A percentile compares a stretch with the other conserved stretches of the same genome.
Conservation (phyloP, 2,797 vertebrate genomes). For the Phataginus tetradactyla region DNA sequence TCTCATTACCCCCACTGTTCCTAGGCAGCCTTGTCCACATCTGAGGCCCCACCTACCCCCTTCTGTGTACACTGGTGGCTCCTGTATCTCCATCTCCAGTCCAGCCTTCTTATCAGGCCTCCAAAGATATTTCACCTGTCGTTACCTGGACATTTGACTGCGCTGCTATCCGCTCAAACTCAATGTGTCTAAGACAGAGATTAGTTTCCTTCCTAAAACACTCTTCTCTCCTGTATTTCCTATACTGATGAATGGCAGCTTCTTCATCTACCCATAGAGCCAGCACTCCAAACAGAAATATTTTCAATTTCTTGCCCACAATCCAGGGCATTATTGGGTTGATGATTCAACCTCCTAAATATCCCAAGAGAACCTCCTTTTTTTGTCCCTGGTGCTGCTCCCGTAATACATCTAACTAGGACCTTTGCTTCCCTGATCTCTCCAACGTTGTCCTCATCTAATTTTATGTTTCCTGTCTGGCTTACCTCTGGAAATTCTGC, state of each 20-base stretch:
- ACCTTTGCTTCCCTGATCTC: neutral
- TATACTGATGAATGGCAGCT: neutral
- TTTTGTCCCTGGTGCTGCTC: neutral
- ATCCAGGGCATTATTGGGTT: neutral
- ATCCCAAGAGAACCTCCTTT: neutral
- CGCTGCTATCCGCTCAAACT: neutral
- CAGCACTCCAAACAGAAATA: neutral
- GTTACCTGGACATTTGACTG: neutral
- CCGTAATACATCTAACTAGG: neutral
- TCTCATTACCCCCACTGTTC: neutral
- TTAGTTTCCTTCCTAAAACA: neutral
- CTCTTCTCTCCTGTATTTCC: neutral
- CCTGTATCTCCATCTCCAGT: neutral
- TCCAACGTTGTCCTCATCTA: neutral
- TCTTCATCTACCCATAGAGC: neutral
- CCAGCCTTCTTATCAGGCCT: neutral
- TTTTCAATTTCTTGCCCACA: neutral
- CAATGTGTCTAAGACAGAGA: neutral
- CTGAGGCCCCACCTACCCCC: neutral
- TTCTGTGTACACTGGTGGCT: neutral
- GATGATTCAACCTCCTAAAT: neutral
- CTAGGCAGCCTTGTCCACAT: neutral
- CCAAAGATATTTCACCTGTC: neutral
- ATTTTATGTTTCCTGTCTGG: neutral
- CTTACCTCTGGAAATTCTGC: neutral